Percentiles rank a stretch among this genome's conserved stretches.
Conservation (phyloP, 2,888 invertebrate species). For the Chorisops tibialis region DNA sequence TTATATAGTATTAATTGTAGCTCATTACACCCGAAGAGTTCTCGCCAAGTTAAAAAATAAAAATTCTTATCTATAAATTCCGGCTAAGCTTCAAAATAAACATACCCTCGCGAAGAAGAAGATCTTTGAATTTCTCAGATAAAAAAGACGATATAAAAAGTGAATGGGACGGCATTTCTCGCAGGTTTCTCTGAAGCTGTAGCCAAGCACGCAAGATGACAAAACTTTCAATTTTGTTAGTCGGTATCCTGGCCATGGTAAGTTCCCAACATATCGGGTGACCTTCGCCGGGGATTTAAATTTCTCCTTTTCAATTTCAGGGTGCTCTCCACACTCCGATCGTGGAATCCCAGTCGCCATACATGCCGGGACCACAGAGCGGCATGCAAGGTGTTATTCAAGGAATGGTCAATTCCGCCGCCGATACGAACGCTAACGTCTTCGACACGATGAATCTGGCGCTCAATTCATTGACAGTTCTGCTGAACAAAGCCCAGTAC, state of each 20-base stretch:
- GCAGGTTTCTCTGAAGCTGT: slow-evolving; percentile 12
- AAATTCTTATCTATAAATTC: too few species aligned
- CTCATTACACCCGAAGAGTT: too few species aligned
- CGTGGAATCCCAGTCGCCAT: not conserved
- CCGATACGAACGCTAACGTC: not conserved
- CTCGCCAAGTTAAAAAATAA: too few species aligned
- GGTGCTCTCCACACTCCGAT: not conserved
- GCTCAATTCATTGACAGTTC: not conserved
- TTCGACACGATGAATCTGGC: slow-evolving; percentile 10
- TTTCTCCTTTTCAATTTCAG: not conserved
- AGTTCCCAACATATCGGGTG: not conserved
- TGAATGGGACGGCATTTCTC: not conserved
- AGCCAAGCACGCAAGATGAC: slow-evolving; percentile 11
- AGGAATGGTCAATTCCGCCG: slow-evolving; percentile 1
- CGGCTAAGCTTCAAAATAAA: too few species aligned
- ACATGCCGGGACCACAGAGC: not conserved
- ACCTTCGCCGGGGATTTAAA: not conserved
- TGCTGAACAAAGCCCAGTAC: not conserved
- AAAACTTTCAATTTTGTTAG: slow-evolving; percentile 9
- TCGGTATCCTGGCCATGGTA: slow-evolving; percentile 17
- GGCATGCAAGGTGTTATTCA: slow-evolving; percentile 8
- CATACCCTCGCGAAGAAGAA: too few species aligned
- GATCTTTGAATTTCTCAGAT: slow-evolving; percentile 9
- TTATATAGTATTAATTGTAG: too few species aligned
- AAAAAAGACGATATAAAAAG: slow-evolving; percentile 22